A percentile compares a stretch with the other conserved stretches of the same genome.
phyloP scores from a whole-genome alignment of 1,140 invertebrate genomes.

The Tachypleus tridentatus region DNA sequence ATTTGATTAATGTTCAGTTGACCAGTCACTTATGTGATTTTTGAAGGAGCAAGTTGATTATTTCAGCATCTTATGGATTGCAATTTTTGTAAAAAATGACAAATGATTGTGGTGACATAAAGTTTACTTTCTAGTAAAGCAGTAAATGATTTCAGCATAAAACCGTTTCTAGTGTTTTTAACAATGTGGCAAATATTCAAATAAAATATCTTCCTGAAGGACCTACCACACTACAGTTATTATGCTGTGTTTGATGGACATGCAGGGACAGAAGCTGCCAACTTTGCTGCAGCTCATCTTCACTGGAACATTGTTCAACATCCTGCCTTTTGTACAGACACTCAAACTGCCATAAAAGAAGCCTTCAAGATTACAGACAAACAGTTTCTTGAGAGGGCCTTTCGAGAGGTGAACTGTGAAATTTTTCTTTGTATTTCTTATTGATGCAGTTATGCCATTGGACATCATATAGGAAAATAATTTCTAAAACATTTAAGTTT shows the following conservation, averaged over 20 bases:
- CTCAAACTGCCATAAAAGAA: slow-evolving; percentile 55
- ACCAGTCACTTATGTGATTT: too few relatives aligned
- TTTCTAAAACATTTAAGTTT: neutral
- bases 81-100: too few relatives aligned
- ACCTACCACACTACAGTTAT: slow-evolving; percentile 28
- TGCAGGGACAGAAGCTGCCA: slow-evolving; percentile 77
- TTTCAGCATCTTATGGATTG: too few relatives aligned
- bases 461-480: neutral
- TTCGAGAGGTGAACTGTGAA: slow-evolving; percentile 43
- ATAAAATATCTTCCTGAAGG: slow-evolving; percentile 3
- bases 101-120: too few relatives aligned
- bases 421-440: neutral
- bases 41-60: too few relatives aligned
- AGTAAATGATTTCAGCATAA: too few relatives aligned
- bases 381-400: slow-evolving; percentile 59
- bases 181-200: too few relatives aligned
- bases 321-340: slow-evolving; percentile 49
- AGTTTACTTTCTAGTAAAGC: too few relatives aligned
- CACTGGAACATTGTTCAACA: slow-evolving; percentile 71
- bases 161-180: too few relatives aligned
- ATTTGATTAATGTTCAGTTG: too few relatives aligned
- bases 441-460: neutral
- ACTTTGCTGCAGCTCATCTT: slow-evolving; percentile 72
- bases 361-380: slow-evolving; percentile 73
- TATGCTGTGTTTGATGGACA: slow-evolving; percentile 95